phyloP scores from a whole-genome alignment of 2,113 vertebrate species.

The Choloepus hoffmanni region DNA sequence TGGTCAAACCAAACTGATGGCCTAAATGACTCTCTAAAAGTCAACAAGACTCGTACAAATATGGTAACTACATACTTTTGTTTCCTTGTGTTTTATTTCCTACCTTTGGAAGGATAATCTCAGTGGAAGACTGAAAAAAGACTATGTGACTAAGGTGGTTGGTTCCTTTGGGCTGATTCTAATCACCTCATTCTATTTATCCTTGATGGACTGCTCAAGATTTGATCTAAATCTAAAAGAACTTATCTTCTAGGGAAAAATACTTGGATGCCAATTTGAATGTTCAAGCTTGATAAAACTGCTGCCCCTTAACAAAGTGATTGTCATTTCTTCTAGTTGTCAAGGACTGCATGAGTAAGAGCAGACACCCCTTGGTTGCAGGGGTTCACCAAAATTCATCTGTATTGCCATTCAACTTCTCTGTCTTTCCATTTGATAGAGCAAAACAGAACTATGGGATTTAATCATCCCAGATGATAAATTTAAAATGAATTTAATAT shows the following conservation, averaged over 20 bases:
- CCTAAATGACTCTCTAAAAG: not conserved
- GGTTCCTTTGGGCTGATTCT: not conserved
- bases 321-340: not conserved
- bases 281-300: not conserved
- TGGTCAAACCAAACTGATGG: not conserved
- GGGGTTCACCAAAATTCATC: not conserved
- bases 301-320: not conserved
- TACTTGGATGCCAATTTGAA: not conserved
- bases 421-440: constrained; percentile 18
- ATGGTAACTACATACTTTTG: too few species aligned
- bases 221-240: not conserved
- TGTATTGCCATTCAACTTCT: not conserved
- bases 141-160: not conserved
- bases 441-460: not conserved
- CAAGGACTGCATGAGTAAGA: not conserved
- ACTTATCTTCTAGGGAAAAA: not conserved
- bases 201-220: not conserved
- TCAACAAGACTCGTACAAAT: not conserved
- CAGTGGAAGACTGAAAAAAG: not conserved
- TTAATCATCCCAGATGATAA: not conserved
- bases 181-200: not conserved
- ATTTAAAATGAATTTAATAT: constrained; percentile 39
- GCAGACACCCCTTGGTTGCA: not conserved
- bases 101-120: not conserved
- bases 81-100: not conserved